Evolutionary conservation across 1,140 invertebrate species (phyloP).

Genomic region (Idris sp.): DNA sequence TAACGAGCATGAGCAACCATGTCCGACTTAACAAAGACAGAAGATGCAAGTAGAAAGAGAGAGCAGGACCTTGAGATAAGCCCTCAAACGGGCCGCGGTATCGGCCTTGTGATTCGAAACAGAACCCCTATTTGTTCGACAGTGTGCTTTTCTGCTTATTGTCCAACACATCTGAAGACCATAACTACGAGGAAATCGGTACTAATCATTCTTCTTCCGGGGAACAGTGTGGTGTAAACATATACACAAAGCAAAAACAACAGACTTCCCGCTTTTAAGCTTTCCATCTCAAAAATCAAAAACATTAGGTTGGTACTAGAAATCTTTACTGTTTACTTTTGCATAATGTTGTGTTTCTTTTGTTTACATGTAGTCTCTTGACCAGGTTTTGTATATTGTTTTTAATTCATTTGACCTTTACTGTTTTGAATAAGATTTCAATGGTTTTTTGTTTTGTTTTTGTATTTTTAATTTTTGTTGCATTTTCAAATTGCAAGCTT

Average conservation of each 20-base stretch:
- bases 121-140: conserved; percentile 51
- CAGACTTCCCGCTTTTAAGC: too few relatives aligned
- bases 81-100: conserved; percentile 58
- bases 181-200: conserved; percentile 23
- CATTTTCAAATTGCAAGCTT: too few relatives aligned
- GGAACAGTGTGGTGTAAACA: conserved; percentile 1
- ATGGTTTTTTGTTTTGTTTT: too few relatives aligned
- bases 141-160: conserved; percentile 55
- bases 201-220: conserved; percentile 10
- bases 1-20: conserved; percentile 50
- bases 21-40: conserved; percentile 31
- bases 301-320: too few relatives aligned
- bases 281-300: too few relatives aligned
- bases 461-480: too few relatives aligned
- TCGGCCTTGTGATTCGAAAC: conserved; percentile 58
- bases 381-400: too few relatives aligned
- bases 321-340: too few relatives aligned
- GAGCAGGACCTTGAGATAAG: conserved; percentile 43
- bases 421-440: too few relatives aligned
- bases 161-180: conserved; percentile 19
- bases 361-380: too few relatives aligned
- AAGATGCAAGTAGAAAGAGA: conserved; percentile 9
- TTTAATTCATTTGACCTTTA: too few relatives aligned
- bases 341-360: too few relatives aligned
- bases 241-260: conserved; percentile 10